phyloP scores from a whole-genome alignment of 2,888 invertebrate genomes.

The Uropetala carovei region DNA sequence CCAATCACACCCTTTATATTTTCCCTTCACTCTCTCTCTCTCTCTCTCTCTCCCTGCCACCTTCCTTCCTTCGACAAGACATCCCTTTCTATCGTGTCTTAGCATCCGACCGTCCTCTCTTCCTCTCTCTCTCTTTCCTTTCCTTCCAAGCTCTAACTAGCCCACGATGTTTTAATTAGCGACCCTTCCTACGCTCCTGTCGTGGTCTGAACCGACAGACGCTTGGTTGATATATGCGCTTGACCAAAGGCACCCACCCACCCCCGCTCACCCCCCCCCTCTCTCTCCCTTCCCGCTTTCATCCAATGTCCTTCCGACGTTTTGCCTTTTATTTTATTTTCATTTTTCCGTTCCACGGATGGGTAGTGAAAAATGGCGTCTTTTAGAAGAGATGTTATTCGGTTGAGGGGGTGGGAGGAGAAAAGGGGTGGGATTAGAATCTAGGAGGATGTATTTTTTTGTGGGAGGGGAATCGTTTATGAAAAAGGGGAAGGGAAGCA shows the following conservation, averaged over 20 bases:
- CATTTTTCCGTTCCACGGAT: conserved; percentile 29
- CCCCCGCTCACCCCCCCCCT: not conserved
- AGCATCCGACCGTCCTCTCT: conserved; percentile 12
- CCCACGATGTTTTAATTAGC: conserved; percentile 63
- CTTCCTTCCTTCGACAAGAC: not conserved
- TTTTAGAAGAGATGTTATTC: not conserved
- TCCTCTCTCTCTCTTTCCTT: not conserved
- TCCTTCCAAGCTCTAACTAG: conserved; percentile 30
- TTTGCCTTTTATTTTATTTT: not conserved
- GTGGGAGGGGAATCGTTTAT: not conserved
- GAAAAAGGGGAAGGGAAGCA: too few relatives aligned
- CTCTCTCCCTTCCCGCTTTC: not conserved
- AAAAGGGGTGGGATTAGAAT: not conserved
- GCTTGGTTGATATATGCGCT: conserved; percentile 51
- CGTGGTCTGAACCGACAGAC: conserved; percentile 45
- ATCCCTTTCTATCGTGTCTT: conserved; percentile 34
- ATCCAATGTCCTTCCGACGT: not conserved
- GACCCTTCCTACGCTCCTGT: conserved; percentile 42
- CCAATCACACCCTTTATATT: conserved; percentile 27
- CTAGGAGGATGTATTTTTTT: not conserved
- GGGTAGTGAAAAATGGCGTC: conserved; percentile 44
- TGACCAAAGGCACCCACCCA: conserved; percentile 13
- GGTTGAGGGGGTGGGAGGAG: not conserved
- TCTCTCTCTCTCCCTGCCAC: not conserved
- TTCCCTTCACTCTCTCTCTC: not conserved